Evolutionary conservation across 2,797 vertebrate species (phyloP).

Genomic region (Petrocephalus sullivani): DNA sequence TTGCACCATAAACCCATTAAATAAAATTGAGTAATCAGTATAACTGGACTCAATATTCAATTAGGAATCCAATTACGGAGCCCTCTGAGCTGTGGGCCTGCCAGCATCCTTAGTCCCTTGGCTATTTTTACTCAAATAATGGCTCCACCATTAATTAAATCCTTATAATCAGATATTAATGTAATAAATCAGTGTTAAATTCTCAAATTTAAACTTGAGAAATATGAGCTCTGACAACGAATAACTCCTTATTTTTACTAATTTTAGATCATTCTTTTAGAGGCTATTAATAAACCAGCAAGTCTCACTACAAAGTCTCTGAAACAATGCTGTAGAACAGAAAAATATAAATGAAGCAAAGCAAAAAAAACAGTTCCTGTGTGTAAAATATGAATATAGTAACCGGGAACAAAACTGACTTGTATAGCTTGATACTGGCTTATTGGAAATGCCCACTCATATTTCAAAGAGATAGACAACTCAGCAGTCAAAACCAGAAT

Average conservation of each 20-base stretch:
- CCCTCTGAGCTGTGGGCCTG: neutral
- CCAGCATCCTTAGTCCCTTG: neutral
- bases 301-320: neutral
- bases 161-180: neutral
- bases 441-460: no score
- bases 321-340: neutral
- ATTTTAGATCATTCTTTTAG: neutral
- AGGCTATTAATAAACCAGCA: neutral
- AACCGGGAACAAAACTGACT: neutral
- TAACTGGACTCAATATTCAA: neutral
- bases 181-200: neutral
- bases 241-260: neutral
- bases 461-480: no score
- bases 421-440: neutral
- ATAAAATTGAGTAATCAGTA: neutral
- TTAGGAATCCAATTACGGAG: neutral
- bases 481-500: no score
- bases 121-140: slow-evolving; percentile 1
- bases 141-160: neutral
- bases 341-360: neutral
- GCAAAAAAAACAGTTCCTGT: neutral
- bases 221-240: neutral
- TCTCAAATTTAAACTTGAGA: neutral
- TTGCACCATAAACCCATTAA: neutral
- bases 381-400: neutral